Base-by-base conservation (phyloP, 2,113 vertebrate species). In the Dendrocopos noguchii region DNA sequence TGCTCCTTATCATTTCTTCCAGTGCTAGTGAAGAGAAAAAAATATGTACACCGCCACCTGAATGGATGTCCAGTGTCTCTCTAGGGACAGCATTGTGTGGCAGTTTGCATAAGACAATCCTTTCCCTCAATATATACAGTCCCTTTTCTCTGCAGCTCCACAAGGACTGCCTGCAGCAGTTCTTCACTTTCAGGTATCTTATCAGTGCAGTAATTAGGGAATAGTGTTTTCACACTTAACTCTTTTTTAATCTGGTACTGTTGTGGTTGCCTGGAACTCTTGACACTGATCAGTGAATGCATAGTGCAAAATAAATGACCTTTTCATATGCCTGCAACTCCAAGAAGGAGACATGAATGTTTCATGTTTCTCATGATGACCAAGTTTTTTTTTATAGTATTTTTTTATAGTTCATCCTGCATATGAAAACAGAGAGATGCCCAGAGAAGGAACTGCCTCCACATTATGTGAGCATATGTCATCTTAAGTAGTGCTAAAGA, bases 401-500 rank as follows among this genome's bases (percentile, higher is more conserved):
- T 39, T 39, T 39, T 39, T 39, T 39, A 39, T 39, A 39, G 39
- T 39, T 39, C 39, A 39, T 33, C 29, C 50, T 0, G 0, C 0
- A 4, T 13, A 8, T 33, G n/a, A 80, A 63, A 28, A 44, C 0
- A 6, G 42, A 63, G 17, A 34, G 19, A 65, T 50, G 17, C 13
- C 39, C 83, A 73, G n/a, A 70, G 44, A 34, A 78, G 29, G 56
- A 88, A 50, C 7, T 39, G 11, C 6, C 22, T 27, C 50, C n/a
- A 7, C 14, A 9, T 57, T 39, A 77, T 5, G 4, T 4, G 7
- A 75, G 5, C 42, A 16, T 64, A 28, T 21, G 19, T 44, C 31
- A 74, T 42, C 56, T 64, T 17, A 47, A 42, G 36, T 28, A 71
- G 4, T 33, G 53, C 13, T 33, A 47, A 81, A 55, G 36, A 66